These are phyloP conservation scores for Brevimyrus niger DNA, from an alignment of 2,113 vertebrate species.

Conservation along the genomic window DNA sequence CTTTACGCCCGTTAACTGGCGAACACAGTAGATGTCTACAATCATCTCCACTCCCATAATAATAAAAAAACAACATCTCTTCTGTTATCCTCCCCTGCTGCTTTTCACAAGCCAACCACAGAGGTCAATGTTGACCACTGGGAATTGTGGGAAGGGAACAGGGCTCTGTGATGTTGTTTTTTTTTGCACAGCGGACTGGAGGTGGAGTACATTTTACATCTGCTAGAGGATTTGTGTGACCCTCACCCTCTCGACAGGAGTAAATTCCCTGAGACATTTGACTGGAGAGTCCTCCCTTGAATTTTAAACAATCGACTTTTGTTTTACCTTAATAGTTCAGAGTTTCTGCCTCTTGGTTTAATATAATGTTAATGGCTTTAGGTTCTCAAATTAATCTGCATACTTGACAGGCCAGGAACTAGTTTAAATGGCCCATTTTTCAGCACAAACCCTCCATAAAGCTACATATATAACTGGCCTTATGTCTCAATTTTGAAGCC, in stretches of 20 bases:
- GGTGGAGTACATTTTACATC: not conserved
- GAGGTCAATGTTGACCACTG: not conserved
- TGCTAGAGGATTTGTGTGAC: not conserved
- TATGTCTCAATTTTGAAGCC: not conserved
- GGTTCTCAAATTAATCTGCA: not conserved
- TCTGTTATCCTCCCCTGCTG: not conserved
- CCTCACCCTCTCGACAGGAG: not conserved
- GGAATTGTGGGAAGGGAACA: not conserved
- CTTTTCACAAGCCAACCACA: not conserved
- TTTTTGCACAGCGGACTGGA: not conserved
- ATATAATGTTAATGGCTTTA: not conserved
- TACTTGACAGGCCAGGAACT: not conserved
- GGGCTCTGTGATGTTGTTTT: not conserved
- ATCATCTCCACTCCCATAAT: not conserved
- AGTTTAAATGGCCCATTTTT: not conserved
- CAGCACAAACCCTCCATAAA: not conserved
- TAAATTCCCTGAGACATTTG: not conserved
- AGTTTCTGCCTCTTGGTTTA: not conserved
- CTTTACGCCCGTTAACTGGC: not conserved
- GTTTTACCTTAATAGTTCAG: not conserved
- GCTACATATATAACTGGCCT: not conserved
- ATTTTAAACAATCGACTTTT: not conserved
- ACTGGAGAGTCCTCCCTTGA: not conserved
- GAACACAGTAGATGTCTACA: not conserved
- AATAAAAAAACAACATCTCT: not conserved